A percentile compares a stretch with the other conserved stretches of the same genome.
These are phyloP conservation scores for Glandiceps talaboti DNA, from an alignment of 53 echinoderm and acorn worm genomes.

Conservation along the genomic window DNA sequence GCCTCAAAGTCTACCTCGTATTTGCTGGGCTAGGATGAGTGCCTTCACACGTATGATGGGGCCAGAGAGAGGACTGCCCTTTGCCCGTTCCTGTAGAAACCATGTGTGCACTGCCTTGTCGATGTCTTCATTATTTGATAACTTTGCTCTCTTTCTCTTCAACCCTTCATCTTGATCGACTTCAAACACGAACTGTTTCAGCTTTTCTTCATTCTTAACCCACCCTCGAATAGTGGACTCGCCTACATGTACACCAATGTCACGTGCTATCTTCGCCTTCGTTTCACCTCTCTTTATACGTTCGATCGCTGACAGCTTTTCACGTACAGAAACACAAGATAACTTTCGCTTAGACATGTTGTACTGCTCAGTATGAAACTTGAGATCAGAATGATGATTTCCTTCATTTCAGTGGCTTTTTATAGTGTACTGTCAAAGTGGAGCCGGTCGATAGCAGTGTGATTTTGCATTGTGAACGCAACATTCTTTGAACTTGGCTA, in stretches of 20 bases:
- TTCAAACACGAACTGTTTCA: neutral
- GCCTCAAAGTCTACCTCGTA: conserved; percentile 4
- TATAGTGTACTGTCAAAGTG: neutral
- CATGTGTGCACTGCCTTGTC: neutral
- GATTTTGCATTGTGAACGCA: too few species aligned
- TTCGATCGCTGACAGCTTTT: neutral
- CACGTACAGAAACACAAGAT: neutral
- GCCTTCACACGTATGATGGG: neutral
- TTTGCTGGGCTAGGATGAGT: neutral
- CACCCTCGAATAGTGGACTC: neutral
- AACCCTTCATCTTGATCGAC: neutral
- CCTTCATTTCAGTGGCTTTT: neutral
- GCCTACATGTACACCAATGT: neutral
- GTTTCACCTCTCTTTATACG: neutral
- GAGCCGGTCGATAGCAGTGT: too few species aligned
- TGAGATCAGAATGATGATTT: neutral
- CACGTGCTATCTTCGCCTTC: neutral
- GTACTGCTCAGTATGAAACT: neutral
- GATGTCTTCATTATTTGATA: neutral
- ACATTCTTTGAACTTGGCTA: too few species aligned
- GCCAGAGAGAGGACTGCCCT: neutral
- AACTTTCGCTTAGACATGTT: neutral
- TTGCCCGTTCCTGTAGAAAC: neutral
- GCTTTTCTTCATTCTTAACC: neutral
- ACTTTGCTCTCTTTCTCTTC: neutral